These are phyloP conservation scores for Aradophagus sp. DNA, from an alignment of 1,140 invertebrate genomes.

Conservation along the genomic window DNA sequence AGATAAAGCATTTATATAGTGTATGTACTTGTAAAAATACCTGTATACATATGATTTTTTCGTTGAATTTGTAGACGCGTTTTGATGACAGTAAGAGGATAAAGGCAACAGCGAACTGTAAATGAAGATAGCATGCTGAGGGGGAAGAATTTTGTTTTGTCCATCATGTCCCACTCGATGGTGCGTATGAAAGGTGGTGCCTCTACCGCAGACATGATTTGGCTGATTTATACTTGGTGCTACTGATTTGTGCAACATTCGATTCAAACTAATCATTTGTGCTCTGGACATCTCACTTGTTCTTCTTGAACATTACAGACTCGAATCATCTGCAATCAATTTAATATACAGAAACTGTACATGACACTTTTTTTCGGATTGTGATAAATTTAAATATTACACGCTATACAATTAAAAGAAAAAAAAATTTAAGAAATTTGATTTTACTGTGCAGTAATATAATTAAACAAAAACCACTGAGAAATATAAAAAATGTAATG, in stretches of 20 bases:
- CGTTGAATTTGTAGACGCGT: constrained; percentile 94
- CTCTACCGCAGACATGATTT: constrained; percentile 74
- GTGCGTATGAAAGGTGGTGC: constrained; percentile 82
- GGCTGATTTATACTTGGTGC: constrained; percentile 18
- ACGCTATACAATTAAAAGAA: no score
- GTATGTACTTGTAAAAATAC: constrained; percentile 59
- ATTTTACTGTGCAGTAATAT: no score
- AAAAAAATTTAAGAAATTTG: no score
- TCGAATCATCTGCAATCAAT: constrained; percentile 27
- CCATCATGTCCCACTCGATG: constrained; percentile 99
- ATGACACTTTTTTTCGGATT: no score
- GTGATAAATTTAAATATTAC: no score
- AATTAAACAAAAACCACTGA: no score
- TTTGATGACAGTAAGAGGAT: constrained; percentile 97
- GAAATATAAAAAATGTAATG: no score
- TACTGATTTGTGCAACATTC: constrained; percentile 25
- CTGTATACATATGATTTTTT: constrained; percentile 87
- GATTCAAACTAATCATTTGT: constrained; percentile 51
- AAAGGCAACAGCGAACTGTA: constrained; percentile 90
- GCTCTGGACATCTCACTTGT: constrained; percentile 67
- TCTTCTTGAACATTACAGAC: constrained; percentile 64
- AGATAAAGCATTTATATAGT: no score
- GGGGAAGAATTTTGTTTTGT: constrained; percentile 94
- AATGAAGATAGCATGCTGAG: constrained; percentile 92
- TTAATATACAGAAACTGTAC: constrained; percentile 2